Base-by-base conservation (phyloP, 2,888 invertebrate genomes). In the Drosophila austrosaltans region DNA sequence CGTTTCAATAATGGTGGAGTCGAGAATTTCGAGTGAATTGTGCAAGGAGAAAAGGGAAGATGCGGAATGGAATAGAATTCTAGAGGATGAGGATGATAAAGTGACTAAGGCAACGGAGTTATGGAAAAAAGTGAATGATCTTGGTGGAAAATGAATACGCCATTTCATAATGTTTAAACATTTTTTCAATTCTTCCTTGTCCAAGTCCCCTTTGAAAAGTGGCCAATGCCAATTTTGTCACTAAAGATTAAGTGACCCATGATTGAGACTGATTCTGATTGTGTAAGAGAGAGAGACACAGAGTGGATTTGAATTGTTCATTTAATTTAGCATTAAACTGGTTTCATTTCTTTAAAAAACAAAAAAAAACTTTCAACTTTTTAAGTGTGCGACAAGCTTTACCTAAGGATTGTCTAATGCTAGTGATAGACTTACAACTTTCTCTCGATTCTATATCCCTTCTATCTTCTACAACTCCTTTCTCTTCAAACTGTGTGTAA, bases 1-100 rank as follows among this genome's bases (percentile, higher is more conserved):
- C 89, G 89, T 71, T 91, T 91, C 65, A 91, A 90, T 73, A 91
- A 81, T 39, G 91, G 90, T n/a, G 80, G 85, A 53, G 79, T 79
- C 6, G 90, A 90, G 76, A 83, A 90, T 28, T 89, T 87, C 64
- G 91, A 91, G 62, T 91, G 66, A 63, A 28, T 40, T 54, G 53
- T 5, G 28, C 2, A 16, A 30, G 0, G 58, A n/a, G 32, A 22
- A 60, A 42, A 22, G 25, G 59, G 30, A 30, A 36, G 44, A 16
- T 57, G 25, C 10, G 32, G 20, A 54, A 44, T 22, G 6, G 40
- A 8, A 28, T 59, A 32, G 36, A 30, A 36, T 36, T 36, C 36
- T 36, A 39, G 53, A 42, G 54, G 36, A 44, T 48, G 54, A 20
- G 36, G 36, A 25, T 53, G 40, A 61, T n/a, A 25, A 58, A 42